These are phyloP conservation scores for Larimichthys crocea DNA, from an alignment of 2,113 vertebrate genomes.

Conservation along the genomic window DNA sequence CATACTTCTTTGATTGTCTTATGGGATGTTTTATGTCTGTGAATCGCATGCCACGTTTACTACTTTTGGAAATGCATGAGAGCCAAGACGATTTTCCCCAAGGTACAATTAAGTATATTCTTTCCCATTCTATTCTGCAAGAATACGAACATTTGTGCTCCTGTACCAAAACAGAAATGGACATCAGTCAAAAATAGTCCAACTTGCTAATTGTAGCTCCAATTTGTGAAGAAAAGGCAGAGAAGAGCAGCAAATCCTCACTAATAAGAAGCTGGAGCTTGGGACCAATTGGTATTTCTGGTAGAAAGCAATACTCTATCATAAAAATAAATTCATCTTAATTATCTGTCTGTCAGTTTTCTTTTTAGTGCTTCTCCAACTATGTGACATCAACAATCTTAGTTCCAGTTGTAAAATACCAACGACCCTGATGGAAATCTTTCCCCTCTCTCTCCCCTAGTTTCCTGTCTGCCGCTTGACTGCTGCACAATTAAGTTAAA, in stretches of 20 bases:
- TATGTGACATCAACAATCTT: no score
- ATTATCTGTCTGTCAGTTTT: no score
- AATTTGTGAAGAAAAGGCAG: slow-evolving; percentile 9
- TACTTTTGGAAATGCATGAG: slow-evolving; percentile 16
- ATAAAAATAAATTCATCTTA: no score
- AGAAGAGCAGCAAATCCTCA: not conserved
- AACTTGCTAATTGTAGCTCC: not conserved
- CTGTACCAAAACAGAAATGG: slow-evolving; percentile 14
- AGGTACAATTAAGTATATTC: slow-evolving; percentile 27
- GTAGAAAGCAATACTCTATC: not conserved
- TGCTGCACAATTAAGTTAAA: no score
- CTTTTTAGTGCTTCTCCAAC: no score
- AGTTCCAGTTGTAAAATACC: no score
- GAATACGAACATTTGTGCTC: not conserved
- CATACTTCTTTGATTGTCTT: not conserved
- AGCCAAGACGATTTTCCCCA: not conserved
- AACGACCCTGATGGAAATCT: no score
- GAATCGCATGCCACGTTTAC: slow-evolving; percentile 5
- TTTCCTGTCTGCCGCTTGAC: no score
- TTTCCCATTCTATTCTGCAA: slow-evolving; percentile 21
- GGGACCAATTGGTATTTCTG: not conserved
- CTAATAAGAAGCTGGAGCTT: not conserved
- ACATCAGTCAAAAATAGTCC: slow-evolving; percentile 6
- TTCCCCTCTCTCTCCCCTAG: not conserved
- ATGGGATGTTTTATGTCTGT: slow-evolving; percentile 13